These are phyloP conservation scores for Pelodiscus sinensis DNA, from an alignment of 2,113 vertebrate species.

Conservation along the genomic window DNA sequence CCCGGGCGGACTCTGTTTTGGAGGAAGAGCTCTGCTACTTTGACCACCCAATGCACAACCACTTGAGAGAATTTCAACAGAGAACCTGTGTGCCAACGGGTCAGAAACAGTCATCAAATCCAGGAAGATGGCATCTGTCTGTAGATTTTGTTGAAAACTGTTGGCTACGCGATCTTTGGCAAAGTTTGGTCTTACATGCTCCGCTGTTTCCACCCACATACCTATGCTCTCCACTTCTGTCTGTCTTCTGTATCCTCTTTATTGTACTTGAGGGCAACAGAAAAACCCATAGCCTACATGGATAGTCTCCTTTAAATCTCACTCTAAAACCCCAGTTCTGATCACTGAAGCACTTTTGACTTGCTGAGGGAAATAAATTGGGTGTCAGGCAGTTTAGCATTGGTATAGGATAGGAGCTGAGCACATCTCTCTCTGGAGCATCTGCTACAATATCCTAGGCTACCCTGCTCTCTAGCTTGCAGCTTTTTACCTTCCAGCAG, in stretches of 20 bases:
- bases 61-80: neutral
- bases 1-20: neutral
- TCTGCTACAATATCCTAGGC: constrained; percentile 15
- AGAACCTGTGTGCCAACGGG: neutral
- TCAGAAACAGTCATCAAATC: neutral
- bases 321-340: neutral
- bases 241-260: neutral
- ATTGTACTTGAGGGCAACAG: neutral
- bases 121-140: neutral
- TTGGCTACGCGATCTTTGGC: neutral
- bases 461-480: neutral
- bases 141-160: neutral
- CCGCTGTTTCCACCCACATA: neutral
- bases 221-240: neutral
- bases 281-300: neutral
- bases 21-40: neutral
- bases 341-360: neutral
- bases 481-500: constrained; percentile 51
- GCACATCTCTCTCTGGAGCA: neutral
- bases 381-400: neutral
- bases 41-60: neutral
- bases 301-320: neutral
- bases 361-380: neutral
- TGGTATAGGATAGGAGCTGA: neutral
- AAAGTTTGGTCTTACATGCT: neutral